Evolutionary conservation across 2,888 invertebrate species (phyloP).

Genomic region (Julus scandinavius): DNA sequence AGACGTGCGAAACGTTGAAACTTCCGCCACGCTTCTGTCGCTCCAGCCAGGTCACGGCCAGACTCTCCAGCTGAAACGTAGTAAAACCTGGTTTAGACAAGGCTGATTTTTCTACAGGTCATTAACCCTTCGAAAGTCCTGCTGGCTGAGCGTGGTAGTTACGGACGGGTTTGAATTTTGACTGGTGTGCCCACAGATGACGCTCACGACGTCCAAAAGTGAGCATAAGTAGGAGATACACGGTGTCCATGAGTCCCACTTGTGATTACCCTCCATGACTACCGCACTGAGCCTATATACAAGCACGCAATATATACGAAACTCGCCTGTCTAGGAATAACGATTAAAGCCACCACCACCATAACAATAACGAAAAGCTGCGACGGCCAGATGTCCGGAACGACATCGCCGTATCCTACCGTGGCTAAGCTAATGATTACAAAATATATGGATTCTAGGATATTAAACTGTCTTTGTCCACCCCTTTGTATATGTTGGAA

Average conservation of each 20-base stretch:
- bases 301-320: not conserved
- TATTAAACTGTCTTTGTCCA: slow-evolving; percentile 65
- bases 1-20: slow-evolving; percentile 66
- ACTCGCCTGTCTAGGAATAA: slow-evolving; percentile 68
- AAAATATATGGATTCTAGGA: slow-evolving; percentile 69
- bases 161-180: too few relatives aligned
- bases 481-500: slow-evolving; percentile 69
- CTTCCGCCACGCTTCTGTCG: slow-evolving; percentile 68
- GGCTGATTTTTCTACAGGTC: not conserved
- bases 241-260: not conserved
- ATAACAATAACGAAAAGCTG: slow-evolving; percentile 68
- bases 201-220: not conserved
- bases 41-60: slow-evolving; percentile 68
- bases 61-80: slow-evolving; percentile 66
- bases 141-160: too few relatives aligned
- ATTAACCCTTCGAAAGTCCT: not conserved
- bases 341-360: slow-evolving; percentile 67
- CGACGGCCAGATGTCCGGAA: slow-evolving; percentile 68
- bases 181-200: not conserved
- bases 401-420: slow-evolving; percentile 68
- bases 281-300: not conserved
- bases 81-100: not conserved
- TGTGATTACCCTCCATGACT: not conserved
- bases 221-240: too few relatives aligned
- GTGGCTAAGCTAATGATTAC: slow-evolving; percentile 69